Evolutionary conservation across 2,797 vertebrate species (phyloP).

Genomic region (Diplodus sargus): DNA sequence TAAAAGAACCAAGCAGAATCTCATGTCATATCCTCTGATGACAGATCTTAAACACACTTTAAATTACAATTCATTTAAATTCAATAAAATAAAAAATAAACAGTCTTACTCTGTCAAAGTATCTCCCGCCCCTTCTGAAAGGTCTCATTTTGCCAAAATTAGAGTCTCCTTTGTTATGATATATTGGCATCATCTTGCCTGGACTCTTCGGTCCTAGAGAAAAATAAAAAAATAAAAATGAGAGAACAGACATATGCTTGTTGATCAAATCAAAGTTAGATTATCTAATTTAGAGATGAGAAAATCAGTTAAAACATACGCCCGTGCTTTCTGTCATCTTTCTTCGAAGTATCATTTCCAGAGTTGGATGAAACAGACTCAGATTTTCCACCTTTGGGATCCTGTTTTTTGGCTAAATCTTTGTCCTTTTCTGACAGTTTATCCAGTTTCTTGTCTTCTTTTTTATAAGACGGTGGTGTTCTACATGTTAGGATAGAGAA

Average conservation of each 20-base stretch:
- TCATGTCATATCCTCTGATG: not conserved
- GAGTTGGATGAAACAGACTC: conserved; percentile 85
- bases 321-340: conserved; percentile 93
- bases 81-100: conserved; percentile 9
- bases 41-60: not conserved
- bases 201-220: conserved; percentile 90
- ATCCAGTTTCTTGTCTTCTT: conserved; percentile 97
- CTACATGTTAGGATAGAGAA: conserved; percentile 70
- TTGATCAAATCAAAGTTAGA: not conserved
- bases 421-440: conserved; percentile 95
- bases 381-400: conserved; percentile 89
- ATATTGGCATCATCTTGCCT: conserved; percentile 86
- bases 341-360: conserved; percentile 87
- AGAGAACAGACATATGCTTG: not conserved
- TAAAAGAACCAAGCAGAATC: conserved; percentile 1
- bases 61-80: not conserved
- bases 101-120: conserved; percentile 91
- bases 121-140: conserved; percentile 90
- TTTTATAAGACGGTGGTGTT: conserved; percentile 87
- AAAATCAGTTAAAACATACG: conserved; percentile 82
- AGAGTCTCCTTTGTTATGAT: conserved; percentile 89
- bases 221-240: not conserved
- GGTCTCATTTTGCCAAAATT: conserved; percentile 86
- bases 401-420: conserved; percentile 89
- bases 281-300: not conserved